These are phyloP conservation scores for Kradibia gibbosae DNA, from an alignment of 1,140 invertebrate genomes.

Conservation along the genomic window DNA sequence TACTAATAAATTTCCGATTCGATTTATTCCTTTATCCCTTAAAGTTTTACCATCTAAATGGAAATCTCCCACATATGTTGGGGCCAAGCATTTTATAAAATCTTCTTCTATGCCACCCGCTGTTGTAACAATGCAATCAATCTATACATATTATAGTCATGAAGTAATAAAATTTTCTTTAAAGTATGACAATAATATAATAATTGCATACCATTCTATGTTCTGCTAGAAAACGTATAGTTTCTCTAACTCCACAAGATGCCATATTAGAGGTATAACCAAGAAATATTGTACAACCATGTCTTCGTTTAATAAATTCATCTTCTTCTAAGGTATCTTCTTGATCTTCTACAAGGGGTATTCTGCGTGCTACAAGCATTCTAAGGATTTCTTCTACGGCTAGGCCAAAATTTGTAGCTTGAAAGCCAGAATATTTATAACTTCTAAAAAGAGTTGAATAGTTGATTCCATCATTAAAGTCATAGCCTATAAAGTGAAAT, in stretches of 20 bases:
- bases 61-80: slow-evolving; percentile 95
- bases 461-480: slow-evolving; percentile 94
- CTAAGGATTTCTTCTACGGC: slow-evolving; percentile 93
- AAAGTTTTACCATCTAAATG: slow-evolving; percentile 84
- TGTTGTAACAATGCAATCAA: slow-evolving; percentile 98
- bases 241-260: slow-evolving; percentile 94
- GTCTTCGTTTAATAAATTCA: slow-evolving; percentile 83
- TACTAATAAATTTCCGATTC: slow-evolving; percentile 97
- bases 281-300: slow-evolving; percentile 96
- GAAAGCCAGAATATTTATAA: slow-evolving; percentile 91
- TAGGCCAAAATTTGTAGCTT: slow-evolving; percentile 95
- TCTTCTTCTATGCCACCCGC: slow-evolving; percentile 99
- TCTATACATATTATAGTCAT: slow-evolving; percentile 65
- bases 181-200: slow-evolving; percentile 22
- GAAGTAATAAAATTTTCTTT: slow-evolving; percentile 25
- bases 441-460: slow-evolving; percentile 88
- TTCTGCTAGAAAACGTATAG: slow-evolving; percentile 90
- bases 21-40: slow-evolving; percentile 92
- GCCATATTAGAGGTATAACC: slow-evolving; percentile 99
- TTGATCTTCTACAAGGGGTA: slow-evolving; percentile 78
- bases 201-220: slow-evolving; percentile 81
- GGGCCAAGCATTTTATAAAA: slow-evolving; percentile 97
- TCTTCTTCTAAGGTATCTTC: slow-evolving; percentile 82
- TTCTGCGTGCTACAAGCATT: slow-evolving; percentile 86
- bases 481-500: slow-evolving; percentile 79